Percentiles rank a stretch among this genome's conserved stretches.
Evolutionary conservation across 30 jellyfish, hydroid and myxozoan species (phyloP).

Genomic region (Sanderia malayensis): DNA sequence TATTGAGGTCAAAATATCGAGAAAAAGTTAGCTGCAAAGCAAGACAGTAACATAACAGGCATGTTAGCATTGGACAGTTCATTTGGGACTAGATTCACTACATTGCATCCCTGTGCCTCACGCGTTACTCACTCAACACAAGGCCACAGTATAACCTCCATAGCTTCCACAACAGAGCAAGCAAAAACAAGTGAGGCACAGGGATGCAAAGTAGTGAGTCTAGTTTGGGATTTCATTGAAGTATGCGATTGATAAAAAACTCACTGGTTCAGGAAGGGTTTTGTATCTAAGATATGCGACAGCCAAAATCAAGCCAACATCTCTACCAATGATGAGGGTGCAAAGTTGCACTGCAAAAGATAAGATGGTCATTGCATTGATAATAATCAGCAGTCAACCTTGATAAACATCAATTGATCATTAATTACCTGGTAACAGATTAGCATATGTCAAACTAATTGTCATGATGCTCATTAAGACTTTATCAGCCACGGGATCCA

Average conservation of each 20-base stretch:
- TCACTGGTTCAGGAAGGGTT: conserved; percentile 87
- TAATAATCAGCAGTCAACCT: not conserved
- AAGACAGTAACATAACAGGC: too few species aligned
- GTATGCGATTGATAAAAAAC: too few species aligned
- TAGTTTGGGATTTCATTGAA: too few species aligned
- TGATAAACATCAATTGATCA: not conserved
- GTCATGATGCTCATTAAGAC: conserved; percentile 70
- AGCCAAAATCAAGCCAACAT: conserved; percentile 58
- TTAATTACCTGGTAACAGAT: conserved; percentile 74
- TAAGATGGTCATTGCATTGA: not conserved
- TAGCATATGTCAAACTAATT: conserved; percentile 62
- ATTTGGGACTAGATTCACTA: too few species aligned
- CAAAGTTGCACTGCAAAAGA: conserved; percentile 63
- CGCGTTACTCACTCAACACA: too few species aligned
- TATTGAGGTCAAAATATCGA: conserved; percentile 70
- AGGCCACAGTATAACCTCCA: too few species aligned
- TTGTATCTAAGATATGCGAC: conserved; percentile 75
- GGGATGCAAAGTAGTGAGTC: too few species aligned
- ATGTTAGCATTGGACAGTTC: too few species aligned
- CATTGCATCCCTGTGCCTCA: too few species aligned
- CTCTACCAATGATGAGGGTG: conserved; percentile 81
- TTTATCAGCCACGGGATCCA: conserved; percentile 97
- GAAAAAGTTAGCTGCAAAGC: conserved; percentile 56
- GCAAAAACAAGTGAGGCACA: too few species aligned
- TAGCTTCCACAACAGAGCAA: too few species aligned